Percentiles rank a stretch among this genome's conserved stretches.
Conservation (phyloP, 2,888 invertebrate species). For the Dichetophora obliterata region DNA sequence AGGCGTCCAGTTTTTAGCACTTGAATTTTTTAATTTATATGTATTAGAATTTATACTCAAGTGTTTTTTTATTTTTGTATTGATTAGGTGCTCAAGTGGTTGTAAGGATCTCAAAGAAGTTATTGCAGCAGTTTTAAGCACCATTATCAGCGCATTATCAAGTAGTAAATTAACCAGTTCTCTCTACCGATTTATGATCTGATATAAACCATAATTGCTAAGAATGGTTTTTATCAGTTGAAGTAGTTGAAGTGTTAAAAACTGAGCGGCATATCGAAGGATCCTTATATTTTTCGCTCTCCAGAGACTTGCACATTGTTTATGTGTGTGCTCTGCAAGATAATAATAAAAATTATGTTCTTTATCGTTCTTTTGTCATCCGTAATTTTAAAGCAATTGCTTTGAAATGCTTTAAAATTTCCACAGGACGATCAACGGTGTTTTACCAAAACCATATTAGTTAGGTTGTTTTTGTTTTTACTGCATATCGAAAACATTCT, state of each 20-base stretch:
- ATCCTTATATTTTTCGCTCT: neutral
- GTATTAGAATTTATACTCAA: neutral
- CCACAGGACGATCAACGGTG: no score
- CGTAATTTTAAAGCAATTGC: no score
- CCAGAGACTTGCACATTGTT: neutral
- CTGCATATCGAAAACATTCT: no score
- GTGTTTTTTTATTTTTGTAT: neutral
- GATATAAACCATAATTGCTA: slow-evolving; percentile 37
- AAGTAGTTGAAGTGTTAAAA: neutral
- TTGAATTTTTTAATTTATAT: neutral
- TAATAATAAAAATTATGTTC: no score
- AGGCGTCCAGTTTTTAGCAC: neutral
- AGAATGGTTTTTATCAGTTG: neutral
- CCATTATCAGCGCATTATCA: slow-evolving; percentile 62
- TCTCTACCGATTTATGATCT: slow-evolving; percentile 54
- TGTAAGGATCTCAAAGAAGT: neutral
- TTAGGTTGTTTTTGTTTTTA: no score
- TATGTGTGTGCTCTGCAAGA: neutral
- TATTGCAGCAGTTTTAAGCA: slow-evolving; percentile 4
- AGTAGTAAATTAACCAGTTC: slow-evolving; percentile 58
- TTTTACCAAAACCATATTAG: no score
- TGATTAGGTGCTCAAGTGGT: slow-evolving; percentile 7
- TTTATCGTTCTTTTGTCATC: no score
- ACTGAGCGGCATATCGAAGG: neutral
- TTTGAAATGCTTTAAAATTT: no score